Base-by-base conservation (phyloP, 92 coral and sea anemone genomes). In the Nematostella vectensis region DNA sequence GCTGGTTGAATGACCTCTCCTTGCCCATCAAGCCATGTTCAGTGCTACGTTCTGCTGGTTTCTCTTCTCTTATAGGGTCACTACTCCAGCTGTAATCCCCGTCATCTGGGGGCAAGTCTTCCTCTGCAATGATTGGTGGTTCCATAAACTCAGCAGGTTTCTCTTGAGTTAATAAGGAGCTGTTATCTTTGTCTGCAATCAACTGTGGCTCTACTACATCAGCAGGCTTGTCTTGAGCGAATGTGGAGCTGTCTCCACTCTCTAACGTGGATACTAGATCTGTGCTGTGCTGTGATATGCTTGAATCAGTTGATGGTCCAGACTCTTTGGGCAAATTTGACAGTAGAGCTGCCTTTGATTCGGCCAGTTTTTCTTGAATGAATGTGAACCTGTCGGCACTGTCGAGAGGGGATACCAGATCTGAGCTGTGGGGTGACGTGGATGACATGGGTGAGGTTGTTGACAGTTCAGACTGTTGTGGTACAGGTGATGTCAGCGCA, bases 31-130 rank as follows among this genome's bases (percentile, higher is more conserved):
- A 11, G 4, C 18, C 51, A 11, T 10, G 23, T 45, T 45, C 11
- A 9, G 51, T 6, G 51, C 4, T 8, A n/a, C 15, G 8, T 19
- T 45, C 11, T 45, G 63, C 45, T 25, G 63, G 63, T 23, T 62
- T 66, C 18, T 40, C 44, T n/a, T 53, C 29, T 10, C 55, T 59
- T 20, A 55, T 63, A 13, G 72, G 72, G 15, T 55, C 72, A 45
- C 55, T 38, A 20, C 43, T 51, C 72, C 72, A 66, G 27, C 72
- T 66, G 18, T 66, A 58, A 66, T 66, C 72, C 43, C 54, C 71
- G 28, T 54, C 51, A 40, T 54, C 54, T 15, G 40, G 40, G 18
- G 51, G 51, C 4, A 45, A 17, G 4, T 45, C 51, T 6, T 45
- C 51, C 4, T 45, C 51, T 6, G 18, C 17, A 19, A 19, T 45